Evolutionary conservation across 2,888 invertebrate species (phyloP).

Genomic region (Metallyticus violacea): DNA sequence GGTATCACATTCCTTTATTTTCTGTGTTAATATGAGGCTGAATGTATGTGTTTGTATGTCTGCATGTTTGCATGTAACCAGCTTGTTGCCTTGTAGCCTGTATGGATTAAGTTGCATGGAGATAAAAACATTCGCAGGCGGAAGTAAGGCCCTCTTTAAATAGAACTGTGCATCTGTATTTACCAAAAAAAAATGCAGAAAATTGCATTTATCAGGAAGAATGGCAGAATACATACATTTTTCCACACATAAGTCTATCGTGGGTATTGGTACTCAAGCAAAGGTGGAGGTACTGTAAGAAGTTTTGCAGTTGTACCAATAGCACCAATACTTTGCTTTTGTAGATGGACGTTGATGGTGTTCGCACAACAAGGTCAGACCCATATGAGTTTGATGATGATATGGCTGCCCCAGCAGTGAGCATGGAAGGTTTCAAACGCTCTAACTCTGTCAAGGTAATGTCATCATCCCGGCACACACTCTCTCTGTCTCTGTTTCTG

Average conservation of each 20-base stretch:
- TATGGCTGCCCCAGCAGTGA: slow-evolving; percentile 45
- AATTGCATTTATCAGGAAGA: not conserved
- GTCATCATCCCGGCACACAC: not conserved
- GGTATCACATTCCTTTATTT: not conserved
- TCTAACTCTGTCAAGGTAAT: slow-evolving; percentile 35
- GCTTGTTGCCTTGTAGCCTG: not conserved
- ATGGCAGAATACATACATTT: not conserved
- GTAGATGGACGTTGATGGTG: slow-evolving; percentile 39
- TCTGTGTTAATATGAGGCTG: not conserved
- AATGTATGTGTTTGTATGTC: not conserved
- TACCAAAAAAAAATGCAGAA: not conserved
- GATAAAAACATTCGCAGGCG: not conserved
- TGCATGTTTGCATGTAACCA: not conserved
- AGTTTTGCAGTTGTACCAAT: not conserved
- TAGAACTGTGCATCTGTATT: not conserved
- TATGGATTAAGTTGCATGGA: not conserved
- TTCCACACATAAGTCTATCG: not conserved
- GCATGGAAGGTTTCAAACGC: slow-evolving; percentile 46
- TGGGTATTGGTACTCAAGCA: not conserved
- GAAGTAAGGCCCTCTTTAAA: not conserved
- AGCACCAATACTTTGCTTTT: slow-evolving; percentile 22
- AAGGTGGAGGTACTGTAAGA: not conserved
- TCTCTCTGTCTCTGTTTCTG: not conserved
- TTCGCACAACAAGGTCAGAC: slow-evolving; percentile 46
- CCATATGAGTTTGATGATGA: slow-evolving; percentile 74